Conservation (phyloP, 1,140 invertebrate genomes). For the Microplitis mediator region DNA sequence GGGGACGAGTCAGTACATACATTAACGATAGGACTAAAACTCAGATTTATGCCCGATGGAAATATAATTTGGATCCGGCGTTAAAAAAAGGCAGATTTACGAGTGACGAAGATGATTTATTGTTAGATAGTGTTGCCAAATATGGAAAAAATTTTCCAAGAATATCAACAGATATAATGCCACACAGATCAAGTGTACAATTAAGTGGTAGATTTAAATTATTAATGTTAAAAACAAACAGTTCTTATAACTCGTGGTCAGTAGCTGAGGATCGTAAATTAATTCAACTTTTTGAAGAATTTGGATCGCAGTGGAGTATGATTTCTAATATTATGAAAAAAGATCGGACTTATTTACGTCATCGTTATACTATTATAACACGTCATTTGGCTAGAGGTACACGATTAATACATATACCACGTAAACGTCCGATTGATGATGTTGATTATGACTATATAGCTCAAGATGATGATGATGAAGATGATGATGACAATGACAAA, state of each 20-base stretch:
- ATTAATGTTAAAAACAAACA: constrained; percentile 46
- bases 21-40: constrained; percentile 68
- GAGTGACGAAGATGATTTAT: constrained; percentile 66
- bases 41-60: constrained; percentile 67
- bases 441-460: not conserved
- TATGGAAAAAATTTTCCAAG: constrained; percentile 67
- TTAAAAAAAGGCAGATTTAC: constrained; percentile 67
- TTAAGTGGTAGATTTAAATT: constrained; percentile 63
- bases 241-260: constrained; percentile 56
- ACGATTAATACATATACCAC: constrained; percentile 33
- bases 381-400: constrained; percentile 41
- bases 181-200: constrained; percentile 63
- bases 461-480: not conserved
- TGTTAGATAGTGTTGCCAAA: constrained; percentile 65
- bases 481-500: not conserved
- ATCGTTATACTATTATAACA: constrained; percentile 54
- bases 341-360: constrained; percentile 60
- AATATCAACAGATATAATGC: constrained; percentile 60
- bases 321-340: constrained; percentile 53
- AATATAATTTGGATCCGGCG: constrained; percentile 55
- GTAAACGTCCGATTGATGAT: not conserved
- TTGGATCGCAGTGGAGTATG: constrained; percentile 57
- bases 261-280: constrained; percentile 57
- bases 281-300: constrained; percentile 47
- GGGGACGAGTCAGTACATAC: constrained; percentile 66